phyloP scores from a whole-genome alignment of 2,888 invertebrate genomes.

The Diadegma fenestrale region DNA sequence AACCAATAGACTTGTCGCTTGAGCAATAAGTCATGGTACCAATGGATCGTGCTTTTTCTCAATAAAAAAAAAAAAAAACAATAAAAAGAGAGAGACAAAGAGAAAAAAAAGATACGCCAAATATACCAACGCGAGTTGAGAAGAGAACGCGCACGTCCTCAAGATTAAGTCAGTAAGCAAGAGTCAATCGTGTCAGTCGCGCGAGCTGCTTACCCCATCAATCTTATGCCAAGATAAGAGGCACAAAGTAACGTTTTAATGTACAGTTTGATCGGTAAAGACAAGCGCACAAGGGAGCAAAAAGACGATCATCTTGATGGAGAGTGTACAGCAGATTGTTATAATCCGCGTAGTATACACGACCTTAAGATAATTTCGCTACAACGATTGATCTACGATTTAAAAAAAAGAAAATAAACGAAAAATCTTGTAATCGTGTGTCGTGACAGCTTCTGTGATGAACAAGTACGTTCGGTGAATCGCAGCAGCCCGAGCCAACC shows the following conservation, averaged over 20 bases:
- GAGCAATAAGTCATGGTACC: slow-evolving; percentile 22
- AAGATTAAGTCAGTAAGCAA: slow-evolving; percentile 53
- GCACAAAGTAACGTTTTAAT: slow-evolving; percentile 45
- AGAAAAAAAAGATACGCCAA: slow-evolving; percentile 42
- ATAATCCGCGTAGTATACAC: not conserved
- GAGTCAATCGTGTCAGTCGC: slow-evolving; percentile 49
- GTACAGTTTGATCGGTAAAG: slow-evolving; percentile 38
- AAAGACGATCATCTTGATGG: not conserved
- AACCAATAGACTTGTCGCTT: slow-evolving; percentile 29
- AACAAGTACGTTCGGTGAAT: slow-evolving; percentile 74
- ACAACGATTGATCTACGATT: slow-evolving; percentile 8
- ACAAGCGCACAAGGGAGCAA: slow-evolving; percentile 4
- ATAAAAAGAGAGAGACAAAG: not conserved
- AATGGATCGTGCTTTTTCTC: slow-evolving; percentile 32
- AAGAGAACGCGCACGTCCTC: slow-evolving; percentile 23
- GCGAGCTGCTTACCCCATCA: slow-evolving; percentile 45
- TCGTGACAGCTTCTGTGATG: slow-evolving; percentile 81
- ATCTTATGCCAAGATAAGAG: slow-evolving; percentile 35
- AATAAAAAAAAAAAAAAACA: slow-evolving; percentile 13
- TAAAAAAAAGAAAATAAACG: not conserved
- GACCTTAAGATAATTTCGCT: not conserved
- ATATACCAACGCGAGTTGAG: slow-evolving; percentile 44
- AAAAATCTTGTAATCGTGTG: slow-evolving; percentile 46
- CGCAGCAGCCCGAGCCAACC: slow-evolving; percentile 80
- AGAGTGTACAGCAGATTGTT: slow-evolving; percentile 2